phyloP scores from a whole-genome alignment of 2,797 vertebrate genomes.

The Choloepus didactylus region DNA sequence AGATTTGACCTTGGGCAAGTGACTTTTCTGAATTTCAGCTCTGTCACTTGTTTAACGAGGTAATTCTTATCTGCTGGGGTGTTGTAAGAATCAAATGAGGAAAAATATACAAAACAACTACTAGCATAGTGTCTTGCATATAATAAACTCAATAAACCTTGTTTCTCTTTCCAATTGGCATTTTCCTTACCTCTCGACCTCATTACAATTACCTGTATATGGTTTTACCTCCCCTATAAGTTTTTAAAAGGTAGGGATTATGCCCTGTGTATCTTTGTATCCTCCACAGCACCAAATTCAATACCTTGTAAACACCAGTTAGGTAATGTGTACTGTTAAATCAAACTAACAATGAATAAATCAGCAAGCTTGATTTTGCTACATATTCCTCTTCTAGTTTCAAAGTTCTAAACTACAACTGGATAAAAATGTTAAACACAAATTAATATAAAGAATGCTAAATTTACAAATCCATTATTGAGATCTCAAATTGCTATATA shows the following conservation, averaged over 20 bases:
- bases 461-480: conserved; percentile 53
- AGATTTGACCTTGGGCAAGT: neutral
- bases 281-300: conserved; percentile 42
- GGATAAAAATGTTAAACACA: conserved; percentile 60
- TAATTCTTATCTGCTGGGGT: conserved; percentile 10
- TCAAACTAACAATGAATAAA: conserved; percentile 40
- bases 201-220: conserved; percentile 39
- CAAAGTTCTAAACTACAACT: conserved; percentile 64
- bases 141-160: conserved; percentile 46
- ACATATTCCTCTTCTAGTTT: conserved; percentile 31
- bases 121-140: neutral
- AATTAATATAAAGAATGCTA: conserved; percentile 51
- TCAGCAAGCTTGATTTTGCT: conserved; percentile 29
- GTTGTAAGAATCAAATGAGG: conserved; percentile 34
- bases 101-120: conserved; percentile 12
- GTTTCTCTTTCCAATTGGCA: neutral
- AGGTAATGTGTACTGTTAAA: conserved; percentile 31
- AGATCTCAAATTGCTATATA: conserved; percentile 37
- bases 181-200: conserved; percentile 42
- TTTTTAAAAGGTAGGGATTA: conserved; percentile 51
- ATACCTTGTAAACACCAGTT: neutral
- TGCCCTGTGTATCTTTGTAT: conserved; percentile 25
- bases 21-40: conserved; percentile 25
- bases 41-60: neutral
- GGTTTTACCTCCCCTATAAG: neutral